Evolutionary conservation across 2,113 vertebrate species (phyloP).

Genomic region (Lagopus muta): DNA sequence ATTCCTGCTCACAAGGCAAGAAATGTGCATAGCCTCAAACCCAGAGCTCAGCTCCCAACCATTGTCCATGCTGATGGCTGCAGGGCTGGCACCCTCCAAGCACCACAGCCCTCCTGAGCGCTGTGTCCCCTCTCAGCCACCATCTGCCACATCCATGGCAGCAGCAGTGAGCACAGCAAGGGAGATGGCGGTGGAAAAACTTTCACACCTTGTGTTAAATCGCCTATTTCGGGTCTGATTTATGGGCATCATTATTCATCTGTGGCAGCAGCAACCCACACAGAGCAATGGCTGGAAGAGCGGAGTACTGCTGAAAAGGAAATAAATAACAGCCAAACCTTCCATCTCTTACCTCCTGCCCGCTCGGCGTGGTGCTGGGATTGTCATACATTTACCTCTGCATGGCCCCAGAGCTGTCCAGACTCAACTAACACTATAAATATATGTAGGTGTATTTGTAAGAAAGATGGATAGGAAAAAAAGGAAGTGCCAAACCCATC

Average conservation of each 20-base stretch:
- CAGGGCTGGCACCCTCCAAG: background rate
- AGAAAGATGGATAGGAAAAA: background rate
- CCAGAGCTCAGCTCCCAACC: background rate
- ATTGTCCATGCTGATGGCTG: background rate
- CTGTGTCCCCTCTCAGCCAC: background rate
- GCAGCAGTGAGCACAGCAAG: background rate
- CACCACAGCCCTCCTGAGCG: background rate
- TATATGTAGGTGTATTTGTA: background rate
- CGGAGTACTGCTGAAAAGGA: background rate
- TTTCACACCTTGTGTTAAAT: background rate
- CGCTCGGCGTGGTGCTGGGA: background rate
- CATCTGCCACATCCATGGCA: background rate
- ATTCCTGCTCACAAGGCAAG: background rate
- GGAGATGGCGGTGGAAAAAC: background rate
- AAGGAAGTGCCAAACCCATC: background rate
- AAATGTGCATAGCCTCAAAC: background rate
- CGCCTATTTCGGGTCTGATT: background rate
- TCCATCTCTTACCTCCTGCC: background rate
- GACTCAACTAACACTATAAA: background rate
- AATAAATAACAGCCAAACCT: background rate
- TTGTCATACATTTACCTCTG: background rate
- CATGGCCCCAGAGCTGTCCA: background rate
- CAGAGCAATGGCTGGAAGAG: background rate
- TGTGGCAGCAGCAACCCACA: fast-evolving
- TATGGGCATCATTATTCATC: background rate